These are phyloP conservation scores for Ciconia stormi DNA, from an alignment of 2,113 vertebrate genomes.

Conservation along the genomic window DNA sequence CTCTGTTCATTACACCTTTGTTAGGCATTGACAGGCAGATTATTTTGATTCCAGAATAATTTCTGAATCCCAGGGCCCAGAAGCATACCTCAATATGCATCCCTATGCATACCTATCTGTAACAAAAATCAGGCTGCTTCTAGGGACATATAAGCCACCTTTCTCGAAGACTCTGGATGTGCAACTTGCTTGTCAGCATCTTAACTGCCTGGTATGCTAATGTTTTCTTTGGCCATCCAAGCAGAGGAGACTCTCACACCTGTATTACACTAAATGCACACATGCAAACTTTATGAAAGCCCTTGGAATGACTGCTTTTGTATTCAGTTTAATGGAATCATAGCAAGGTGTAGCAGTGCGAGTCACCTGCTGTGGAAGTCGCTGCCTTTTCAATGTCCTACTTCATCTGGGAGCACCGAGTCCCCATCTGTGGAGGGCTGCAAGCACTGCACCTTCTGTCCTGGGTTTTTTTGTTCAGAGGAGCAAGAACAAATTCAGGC, in stretches of 20 bases:
- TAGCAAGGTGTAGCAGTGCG: neutral
- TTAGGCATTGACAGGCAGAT: neutral
- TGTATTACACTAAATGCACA: neutral
- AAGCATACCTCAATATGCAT: fast-evolving
- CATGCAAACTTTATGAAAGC: neutral
- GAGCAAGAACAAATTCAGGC: too few species aligned
- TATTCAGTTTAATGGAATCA: too few species aligned
- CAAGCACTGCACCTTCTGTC: too few species aligned
- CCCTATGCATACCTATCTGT: neutral
- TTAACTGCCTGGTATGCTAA: neutral
- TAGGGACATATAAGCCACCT: neutral
- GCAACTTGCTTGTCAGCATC: neutral
- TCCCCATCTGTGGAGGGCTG: neutral
- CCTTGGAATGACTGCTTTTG: too few species aligned
- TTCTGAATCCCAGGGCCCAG: neutral
- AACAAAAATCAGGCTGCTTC: neutral
- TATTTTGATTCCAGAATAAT: too few species aligned
- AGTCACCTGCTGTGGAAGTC: too few species aligned
- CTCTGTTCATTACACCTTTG: too few species aligned
- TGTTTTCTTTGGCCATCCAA: neutral
- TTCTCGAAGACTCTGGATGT: neutral
- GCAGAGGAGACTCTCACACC: neutral
- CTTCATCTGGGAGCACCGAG: neutral
- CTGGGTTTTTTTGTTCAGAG: too few species aligned
- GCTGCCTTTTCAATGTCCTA: too few species aligned